phyloP scores from a whole-genome alignment of 1,140 invertebrate genomes.

The Aphidius ervi region DNA sequence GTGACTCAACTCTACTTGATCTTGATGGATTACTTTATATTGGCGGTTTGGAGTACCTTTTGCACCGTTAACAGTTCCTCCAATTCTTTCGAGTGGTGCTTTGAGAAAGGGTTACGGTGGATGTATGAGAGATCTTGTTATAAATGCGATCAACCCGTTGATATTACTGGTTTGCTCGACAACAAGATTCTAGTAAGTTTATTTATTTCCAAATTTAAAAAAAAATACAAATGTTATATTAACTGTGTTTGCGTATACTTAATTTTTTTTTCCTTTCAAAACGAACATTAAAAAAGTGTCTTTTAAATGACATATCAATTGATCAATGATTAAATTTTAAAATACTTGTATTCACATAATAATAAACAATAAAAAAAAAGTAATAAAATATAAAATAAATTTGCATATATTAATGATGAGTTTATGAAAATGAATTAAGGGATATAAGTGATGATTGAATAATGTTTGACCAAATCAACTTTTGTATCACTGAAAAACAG shows the following conservation, averaged over 20 bases:
- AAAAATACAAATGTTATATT: background rate
- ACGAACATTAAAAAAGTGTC: too few species aligned
- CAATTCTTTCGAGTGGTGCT: conserved; percentile 86
- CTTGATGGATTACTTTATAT: conserved; percentile 85
- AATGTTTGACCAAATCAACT: too few species aligned
- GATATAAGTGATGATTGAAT: too few species aligned
- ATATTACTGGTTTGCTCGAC: conserved; percentile 82
- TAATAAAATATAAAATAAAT: too few species aligned
- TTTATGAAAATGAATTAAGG: too few species aligned
- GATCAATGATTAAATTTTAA: too few species aligned
- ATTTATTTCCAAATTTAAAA: too few species aligned
- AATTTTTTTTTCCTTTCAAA: too few species aligned
- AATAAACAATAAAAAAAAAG: conserved; percentile 3
- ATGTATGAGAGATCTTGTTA: conserved; percentile 87
- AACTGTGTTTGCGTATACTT: background rate
- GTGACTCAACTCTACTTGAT: conserved; percentile 81
- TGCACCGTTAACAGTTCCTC: conserved; percentile 70
- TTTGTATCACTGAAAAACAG: too few species aligned
- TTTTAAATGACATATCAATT: too few species aligned
- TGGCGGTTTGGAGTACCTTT: conserved; percentile 79
- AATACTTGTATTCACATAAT: too few species aligned
- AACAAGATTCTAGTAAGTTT: conserved; percentile 79
- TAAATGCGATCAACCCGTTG: conserved; percentile 90
- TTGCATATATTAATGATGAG: too few species aligned
- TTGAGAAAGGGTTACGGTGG: conserved; percentile 90